Evolutionary conservation across 2,113 vertebrate genomes (phyloP).

Genomic region (Passerina amoena): DNA sequence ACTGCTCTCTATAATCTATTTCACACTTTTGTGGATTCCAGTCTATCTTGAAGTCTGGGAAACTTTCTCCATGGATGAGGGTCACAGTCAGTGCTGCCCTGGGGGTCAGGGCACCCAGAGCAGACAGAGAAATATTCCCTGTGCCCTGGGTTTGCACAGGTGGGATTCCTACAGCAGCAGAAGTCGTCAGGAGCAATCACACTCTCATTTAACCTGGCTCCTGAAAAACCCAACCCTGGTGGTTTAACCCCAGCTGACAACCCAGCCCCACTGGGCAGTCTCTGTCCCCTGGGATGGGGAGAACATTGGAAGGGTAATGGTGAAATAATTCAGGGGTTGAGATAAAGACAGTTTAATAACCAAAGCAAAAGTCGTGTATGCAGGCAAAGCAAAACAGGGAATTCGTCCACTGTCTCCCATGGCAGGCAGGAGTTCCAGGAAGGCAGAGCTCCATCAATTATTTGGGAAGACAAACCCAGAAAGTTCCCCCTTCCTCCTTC

Average conservation of each 20-base stretch:
- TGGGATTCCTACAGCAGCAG: not conserved
- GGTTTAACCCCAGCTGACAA: not conserved
- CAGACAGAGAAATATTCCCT: no score
- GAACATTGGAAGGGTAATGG: not conserved
- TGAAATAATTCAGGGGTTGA: not conserved
- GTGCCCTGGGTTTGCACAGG: no score
- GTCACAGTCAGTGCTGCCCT: no score
- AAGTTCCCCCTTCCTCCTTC: not conserved
- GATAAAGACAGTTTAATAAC: not conserved
- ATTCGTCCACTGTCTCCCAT: not conserved
- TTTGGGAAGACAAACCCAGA: not conserved
- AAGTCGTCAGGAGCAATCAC: not conserved
- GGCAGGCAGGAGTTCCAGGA: not conserved
- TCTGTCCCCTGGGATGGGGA: not conserved
- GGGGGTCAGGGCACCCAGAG: no score
- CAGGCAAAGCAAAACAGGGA: not conserved
- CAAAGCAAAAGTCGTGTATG: fast-evolving
- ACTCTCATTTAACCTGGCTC: not conserved
- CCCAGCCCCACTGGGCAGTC: not conserved
- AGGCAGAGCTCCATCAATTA: not conserved
- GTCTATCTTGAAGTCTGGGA: no score
- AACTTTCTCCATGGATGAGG: no score
- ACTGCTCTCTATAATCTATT: no score
- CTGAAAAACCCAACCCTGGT: not conserved
- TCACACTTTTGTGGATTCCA: no score